Percentiles rank a stretch among this genome's conserved stretches.
Conservation (phyloP, 2,797 vertebrate species). For the Pangasius mekongensis region DNA sequence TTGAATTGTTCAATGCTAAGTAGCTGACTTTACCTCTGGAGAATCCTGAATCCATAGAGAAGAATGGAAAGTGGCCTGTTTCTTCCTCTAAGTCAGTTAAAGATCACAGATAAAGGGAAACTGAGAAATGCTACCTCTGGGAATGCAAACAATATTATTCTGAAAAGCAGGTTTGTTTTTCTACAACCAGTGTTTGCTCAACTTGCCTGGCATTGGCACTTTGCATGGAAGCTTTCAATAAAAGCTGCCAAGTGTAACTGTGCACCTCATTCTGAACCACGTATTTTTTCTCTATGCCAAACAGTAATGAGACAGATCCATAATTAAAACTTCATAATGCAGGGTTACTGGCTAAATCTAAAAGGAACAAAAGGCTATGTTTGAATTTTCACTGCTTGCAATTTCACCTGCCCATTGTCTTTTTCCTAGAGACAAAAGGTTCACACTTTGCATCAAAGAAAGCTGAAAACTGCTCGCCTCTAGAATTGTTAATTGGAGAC, state of each 20-base stretch:
- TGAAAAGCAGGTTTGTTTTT: conserved; percentile 59
- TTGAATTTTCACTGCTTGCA: conserved; percentile 24
- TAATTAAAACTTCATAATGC: conserved; percentile 52
- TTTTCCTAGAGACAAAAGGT: background rate
- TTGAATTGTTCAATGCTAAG: conserved; percentile 74
- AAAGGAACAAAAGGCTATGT: conserved; percentile 19
- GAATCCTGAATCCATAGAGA: conserved; percentile 68
- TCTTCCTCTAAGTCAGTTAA: conserved; percentile 70
- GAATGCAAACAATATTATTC: conserved; percentile 60
- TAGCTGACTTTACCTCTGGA: conserved; percentile 64
- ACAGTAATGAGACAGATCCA: conserved; percentile 34
- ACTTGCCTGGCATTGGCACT: conserved; percentile 42
- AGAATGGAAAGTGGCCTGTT: conserved; percentile 58
- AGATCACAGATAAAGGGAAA: conserved; percentile 74
- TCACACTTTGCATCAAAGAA: background rate
- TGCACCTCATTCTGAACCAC: conserved; percentile 24
- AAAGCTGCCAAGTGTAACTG: conserved; percentile 49
- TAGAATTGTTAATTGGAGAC: background rate
- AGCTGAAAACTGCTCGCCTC: background rate
- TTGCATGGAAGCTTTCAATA: conserved; percentile 39
- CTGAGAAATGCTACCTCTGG: conserved; percentile 71
- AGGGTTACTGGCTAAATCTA: conserved; percentile 49
- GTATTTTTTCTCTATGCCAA: conserved; percentile 29
- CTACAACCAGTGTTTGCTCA: conserved; percentile 62
- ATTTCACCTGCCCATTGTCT: conserved; percentile 14